Evolutionary conservation across 2,797 vertebrate genomes (phyloP), one percentile per base, ranked within the genome.

Genomic region (Galago senegalensis): DNA sequence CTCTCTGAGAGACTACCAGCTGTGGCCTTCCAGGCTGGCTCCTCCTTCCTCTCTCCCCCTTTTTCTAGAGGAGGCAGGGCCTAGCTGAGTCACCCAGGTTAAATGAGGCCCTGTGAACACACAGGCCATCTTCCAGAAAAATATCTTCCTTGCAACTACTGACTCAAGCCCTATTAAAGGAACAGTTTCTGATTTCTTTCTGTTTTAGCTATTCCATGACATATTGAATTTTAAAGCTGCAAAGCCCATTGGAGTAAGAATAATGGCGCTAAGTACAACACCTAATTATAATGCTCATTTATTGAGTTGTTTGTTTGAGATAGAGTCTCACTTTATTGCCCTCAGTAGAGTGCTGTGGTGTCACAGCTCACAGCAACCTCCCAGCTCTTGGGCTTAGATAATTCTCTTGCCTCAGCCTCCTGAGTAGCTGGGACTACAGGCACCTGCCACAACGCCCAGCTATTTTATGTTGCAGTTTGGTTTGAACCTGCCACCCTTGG

Each of bases 21-120:
- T n/a, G 27, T 3, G 27, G 56, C 18, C 31, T 77, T 31, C n/a
- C 84, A 87, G 65, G 70, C 16, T 43, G 70, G 82, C 37, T 87
- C 21, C n/a, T 37, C 18, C 20, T 10, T 67, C 12, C 18, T 82
- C 61, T 92, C 16, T 65, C 43, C 5, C 17, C 9, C 20, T 58
- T 72, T 91, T 83, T 70, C 76, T 87, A 79, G 69, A 69, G 23
- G 16, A 91, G 25, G 4, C 16, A 73, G 31, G 25, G 46, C 34
- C 72, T 34, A 20, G n/a, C 70, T 13, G 29, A 96, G 77, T 94
- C 95, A 90, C 40, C 84, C 60, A 72, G 29, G 31, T 94, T 91
- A 93, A 92, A 75, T 58, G 75, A 89, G 29, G 73, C 73, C 82
- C 49, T 37, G 0, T 37, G 88, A 93, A 37, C 69, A 73, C 53